A percentile compares a stretch with the other conserved stretches of the same genome.
Evolutionary conservation across 23 tunicate species (phyloP).

Genomic region (Phallusia fumigata): DNA sequence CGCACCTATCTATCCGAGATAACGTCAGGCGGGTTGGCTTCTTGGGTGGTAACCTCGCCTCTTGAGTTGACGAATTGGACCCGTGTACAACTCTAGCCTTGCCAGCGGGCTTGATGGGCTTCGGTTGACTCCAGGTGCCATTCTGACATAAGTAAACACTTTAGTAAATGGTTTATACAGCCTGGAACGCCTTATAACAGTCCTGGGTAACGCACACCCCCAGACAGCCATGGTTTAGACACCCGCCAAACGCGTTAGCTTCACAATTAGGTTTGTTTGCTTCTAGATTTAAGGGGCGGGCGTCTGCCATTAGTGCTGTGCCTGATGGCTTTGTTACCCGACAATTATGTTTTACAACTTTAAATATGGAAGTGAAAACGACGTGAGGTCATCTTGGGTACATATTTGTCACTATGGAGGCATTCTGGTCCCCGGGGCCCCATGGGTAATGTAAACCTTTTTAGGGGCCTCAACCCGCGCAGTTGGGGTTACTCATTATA

Average conservation of each 20-base stretch:
- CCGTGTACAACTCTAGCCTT: not conserved
- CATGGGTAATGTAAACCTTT: not conserved
- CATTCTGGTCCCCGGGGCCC: not conserved
- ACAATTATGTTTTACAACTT: not conserved
- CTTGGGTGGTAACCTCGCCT: not conserved
- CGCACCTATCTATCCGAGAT: not conserved
- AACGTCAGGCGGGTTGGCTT: not conserved
- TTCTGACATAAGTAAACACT: not conserved
- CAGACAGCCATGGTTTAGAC: not conserved
- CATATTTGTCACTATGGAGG: not conserved
- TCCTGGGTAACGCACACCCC: not conserved
- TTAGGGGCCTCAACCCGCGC: not conserved
- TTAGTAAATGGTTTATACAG: not conserved
- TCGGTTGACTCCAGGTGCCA: not conserved
- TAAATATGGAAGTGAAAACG: not conserved
- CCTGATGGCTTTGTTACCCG: not conserved
- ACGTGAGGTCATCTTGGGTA: not conserved
- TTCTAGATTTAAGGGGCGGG: not conserved
- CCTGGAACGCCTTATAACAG: no score
- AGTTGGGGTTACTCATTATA: not conserved
- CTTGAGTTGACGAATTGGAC: not conserved
- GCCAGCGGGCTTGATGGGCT: not conserved
- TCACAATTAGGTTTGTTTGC: not conserved
- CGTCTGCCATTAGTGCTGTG: not conserved
- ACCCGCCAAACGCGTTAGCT: not conserved